Percentiles rank a stretch among this genome's conserved stretches.
phyloP scores from a whole-genome alignment of 1,140 invertebrate genomes.

The Brachionus calyciflorus region DNA sequence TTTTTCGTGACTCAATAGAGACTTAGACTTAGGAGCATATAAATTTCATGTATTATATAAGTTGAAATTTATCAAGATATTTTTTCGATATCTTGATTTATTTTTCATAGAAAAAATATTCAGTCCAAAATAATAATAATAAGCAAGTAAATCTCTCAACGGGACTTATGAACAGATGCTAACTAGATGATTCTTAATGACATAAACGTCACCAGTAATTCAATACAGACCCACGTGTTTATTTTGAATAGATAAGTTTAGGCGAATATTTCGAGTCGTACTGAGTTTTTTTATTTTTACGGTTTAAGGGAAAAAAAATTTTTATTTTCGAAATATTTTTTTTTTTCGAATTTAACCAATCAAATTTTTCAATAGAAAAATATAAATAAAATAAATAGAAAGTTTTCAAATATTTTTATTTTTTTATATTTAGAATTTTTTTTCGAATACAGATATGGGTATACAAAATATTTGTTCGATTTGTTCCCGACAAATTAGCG shows the following conservation, averaged over 20 bases:
- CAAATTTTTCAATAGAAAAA: not conserved
- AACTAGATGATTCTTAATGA: not conserved
- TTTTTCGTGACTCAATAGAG: conserved; percentile 11
- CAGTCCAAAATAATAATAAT: too few relatives aligned
- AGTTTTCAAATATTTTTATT: too few relatives aligned
- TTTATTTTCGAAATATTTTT: not conserved
- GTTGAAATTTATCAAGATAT: too few relatives aligned
- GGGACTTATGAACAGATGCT: conserved; percentile 4
- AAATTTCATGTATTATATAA: conserved; percentile 1
- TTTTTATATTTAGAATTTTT: too few relatives aligned
- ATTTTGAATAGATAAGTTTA: not conserved
- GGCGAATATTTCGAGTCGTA: not conserved
- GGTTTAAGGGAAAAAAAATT: not conserved
- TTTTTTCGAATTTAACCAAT: not conserved
- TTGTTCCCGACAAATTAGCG: conserved; percentile 1
- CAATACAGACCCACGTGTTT: not conserved
- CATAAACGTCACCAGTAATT: conserved; percentile 30
- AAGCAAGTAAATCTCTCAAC: conserved; percentile 1
- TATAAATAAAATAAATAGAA: conserved; percentile 5
- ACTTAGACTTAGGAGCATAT: not conserved
- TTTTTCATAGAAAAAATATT: too few relatives aligned
- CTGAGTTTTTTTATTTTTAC: not conserved
- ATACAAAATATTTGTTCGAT: conserved; percentile 43
- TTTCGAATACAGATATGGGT: not conserved
- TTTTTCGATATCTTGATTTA: too few relatives aligned